phyloP scores from a whole-genome alignment of 2,113 vertebrate species.

The Lamprotornis superbus region DNA sequence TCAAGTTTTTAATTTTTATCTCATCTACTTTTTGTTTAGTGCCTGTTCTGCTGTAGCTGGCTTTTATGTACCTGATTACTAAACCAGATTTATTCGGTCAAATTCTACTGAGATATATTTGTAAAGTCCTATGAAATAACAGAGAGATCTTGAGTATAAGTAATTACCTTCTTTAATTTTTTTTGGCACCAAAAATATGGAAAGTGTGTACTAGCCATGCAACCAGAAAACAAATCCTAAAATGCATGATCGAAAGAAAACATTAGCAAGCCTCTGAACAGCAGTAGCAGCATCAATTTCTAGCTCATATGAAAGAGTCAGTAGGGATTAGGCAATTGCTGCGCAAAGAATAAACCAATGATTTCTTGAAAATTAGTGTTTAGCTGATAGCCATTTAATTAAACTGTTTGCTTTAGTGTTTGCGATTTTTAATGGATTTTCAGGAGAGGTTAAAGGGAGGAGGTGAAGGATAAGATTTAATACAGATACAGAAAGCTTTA shows the following conservation, averaged over 20 bases:
- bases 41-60: background rate
- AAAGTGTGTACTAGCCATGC: background rate
- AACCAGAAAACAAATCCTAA: conserved; percentile 2
- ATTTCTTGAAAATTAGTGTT: background rate
- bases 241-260: background rate
- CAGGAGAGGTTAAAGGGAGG: background rate
- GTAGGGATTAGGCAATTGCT: conserved; percentile 28
- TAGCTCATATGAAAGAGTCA: background rate
- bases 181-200: background rate
- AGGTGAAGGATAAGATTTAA: background rate
- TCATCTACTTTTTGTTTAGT: background rate
- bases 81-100: background rate
- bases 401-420: background rate
- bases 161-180: background rate
- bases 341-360: background rate
- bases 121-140: background rate
- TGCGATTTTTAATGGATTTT: background rate
- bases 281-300: background rate
- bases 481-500: background rate
- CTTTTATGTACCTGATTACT: background rate
- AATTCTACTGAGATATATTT: background rate
- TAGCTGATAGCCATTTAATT: conserved; percentile 15
- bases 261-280: background rate
- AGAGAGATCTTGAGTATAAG: background rate
- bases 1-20: background rate